Evolutionary conservation across 2,797 vertebrate species (phyloP), one percentile per base, ranked within the genome.

Genomic region (Artibeus lituratus): DNA sequence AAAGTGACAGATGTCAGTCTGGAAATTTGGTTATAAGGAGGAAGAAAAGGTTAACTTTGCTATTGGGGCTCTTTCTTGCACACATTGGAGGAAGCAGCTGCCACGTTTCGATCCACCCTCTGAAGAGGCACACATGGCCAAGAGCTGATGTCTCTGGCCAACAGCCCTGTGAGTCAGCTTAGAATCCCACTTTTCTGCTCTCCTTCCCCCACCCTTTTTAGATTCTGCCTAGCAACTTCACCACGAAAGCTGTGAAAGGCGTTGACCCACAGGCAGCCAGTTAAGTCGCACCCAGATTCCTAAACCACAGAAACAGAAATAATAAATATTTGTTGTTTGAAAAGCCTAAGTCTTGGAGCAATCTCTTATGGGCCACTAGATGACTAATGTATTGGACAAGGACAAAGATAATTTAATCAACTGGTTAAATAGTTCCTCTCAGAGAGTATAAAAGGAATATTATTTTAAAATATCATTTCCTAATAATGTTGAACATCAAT

Each of bases 401-500:
- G 67, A n/a, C 51, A 51, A 53, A 73, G 29, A 80, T 76, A 90
- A 96, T 91, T 81, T 91, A 91, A 94, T 96, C 70, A 96, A 70
- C n/a, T 69, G 84, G 8, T 49, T 74, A 88, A 55, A 69, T 80
- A 16, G 21, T 78, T 93, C 62, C 55, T 93, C 69, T 95, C 53
- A 65, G 74, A 67, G 22, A 67, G 47, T 35, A 69, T 37, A 32
- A 57, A 80, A 91, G 10, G 14, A 78, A 89, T 74, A 51, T 57
- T 74, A 42, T 73, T 55, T 94, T 88, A 67, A 95, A 91, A 90
- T 87, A 76, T 19, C 62, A 55, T 95, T 93, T 93, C 49, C 69
- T 87, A 78, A 93, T 95, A 89, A 84, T 77, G 42, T 59, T 29
- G 24, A 90, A 88, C 55, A 78, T 57, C 15, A 55, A 88, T 82